Conservation (phyloP, 2,797 vertebrate species). For the Neomorphus geoffroyi region DNA sequence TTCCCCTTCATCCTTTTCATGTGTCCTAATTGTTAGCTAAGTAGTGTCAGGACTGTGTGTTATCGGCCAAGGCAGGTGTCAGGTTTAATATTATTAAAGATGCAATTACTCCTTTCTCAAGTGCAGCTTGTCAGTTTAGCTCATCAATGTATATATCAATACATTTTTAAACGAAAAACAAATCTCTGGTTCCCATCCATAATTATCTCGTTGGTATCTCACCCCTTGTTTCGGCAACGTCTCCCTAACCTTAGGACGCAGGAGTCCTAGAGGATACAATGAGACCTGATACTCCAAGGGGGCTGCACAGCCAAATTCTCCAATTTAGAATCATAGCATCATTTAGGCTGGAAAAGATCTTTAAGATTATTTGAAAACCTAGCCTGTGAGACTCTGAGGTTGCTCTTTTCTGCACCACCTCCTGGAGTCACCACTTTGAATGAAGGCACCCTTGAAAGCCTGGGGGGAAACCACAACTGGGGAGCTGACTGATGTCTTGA, state of each 20-base stretch:
- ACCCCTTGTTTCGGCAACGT: background rate
- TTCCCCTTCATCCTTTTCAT: background rate
- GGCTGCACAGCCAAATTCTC: background rate
- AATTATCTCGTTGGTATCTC: background rate
- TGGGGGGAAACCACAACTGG: accelerated
- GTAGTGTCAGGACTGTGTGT: background rate
- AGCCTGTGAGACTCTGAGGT: background rate
- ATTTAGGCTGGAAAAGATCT: background rate
- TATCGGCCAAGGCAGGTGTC: slow-evolving; percentile 61
- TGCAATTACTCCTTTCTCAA: slow-evolving; percentile 58
- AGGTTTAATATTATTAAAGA: slow-evolving; percentile 65
- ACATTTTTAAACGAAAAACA: slow-evolving; percentile 14
- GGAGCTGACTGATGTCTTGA: background rate
- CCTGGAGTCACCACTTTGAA: accelerated
- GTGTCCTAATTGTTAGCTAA: slow-evolving; percentile 45
- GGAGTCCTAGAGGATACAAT: background rate
- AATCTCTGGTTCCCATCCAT: background rate
- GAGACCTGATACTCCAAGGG: background rate
- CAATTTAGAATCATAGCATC: accelerated
- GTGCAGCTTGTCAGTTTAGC: slow-evolving; percentile 55
- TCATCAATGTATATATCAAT: slow-evolving; percentile 62
- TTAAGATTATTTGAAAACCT: background rate
- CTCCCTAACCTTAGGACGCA: background rate
- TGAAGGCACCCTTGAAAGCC: accelerated
- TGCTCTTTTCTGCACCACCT: background rate